Evolutionary conservation across 2,113 vertebrate species (phyloP), one percentile per base, ranked within the genome.

Genomic region (Notothenia rossii): DNA sequence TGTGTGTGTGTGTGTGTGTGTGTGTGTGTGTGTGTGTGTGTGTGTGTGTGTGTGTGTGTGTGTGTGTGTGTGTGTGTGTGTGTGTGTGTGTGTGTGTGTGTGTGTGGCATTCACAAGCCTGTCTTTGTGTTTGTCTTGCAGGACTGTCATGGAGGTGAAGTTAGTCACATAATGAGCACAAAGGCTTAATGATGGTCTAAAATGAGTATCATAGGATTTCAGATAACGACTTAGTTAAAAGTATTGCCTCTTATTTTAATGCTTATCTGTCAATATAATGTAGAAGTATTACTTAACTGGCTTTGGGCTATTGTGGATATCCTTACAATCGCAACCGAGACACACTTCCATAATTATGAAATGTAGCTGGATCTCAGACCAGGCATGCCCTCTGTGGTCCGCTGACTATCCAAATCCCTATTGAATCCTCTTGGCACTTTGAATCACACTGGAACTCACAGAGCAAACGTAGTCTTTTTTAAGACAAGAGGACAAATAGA

Each of bases 211-310:
- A 53, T 60, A 22, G n/a, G 36, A 54, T 62, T 72, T 67, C 62
- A 67, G 18, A 29, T 2, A 7, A 61, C 54, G 15, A 55, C 6
- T 60, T 62, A 51, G 67, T 73, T 73, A 68, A 67, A 61, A 68
- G 6, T 43, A 36, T 10, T 2, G 60, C 45, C n/a, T 53, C 11
- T 15, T 40, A 7, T 40, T 40, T 40, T 22, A 20, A 65, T 76
- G 51, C n/a, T 11, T 18, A 36, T 77, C 33, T 36, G 29, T 63
- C 62, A 46, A 43, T 50, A 49, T 11, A 22, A 22, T 53, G 20
- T 36, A 20, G 10, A 45, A 22, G 10, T 33, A 51, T 36, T 43
- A 69, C 4, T 10, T 36, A 22, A 40, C 36, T 17, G 7, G 18
- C 59, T 61, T 17, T 29, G 13, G 49, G 25, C 36, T 33, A 15